Percentiles rank a stretch among this genome's conserved stretches.
Evolutionary conservation across 2,113 vertebrate species (phyloP).

Genomic region (Calidris pugnax): DNA sequence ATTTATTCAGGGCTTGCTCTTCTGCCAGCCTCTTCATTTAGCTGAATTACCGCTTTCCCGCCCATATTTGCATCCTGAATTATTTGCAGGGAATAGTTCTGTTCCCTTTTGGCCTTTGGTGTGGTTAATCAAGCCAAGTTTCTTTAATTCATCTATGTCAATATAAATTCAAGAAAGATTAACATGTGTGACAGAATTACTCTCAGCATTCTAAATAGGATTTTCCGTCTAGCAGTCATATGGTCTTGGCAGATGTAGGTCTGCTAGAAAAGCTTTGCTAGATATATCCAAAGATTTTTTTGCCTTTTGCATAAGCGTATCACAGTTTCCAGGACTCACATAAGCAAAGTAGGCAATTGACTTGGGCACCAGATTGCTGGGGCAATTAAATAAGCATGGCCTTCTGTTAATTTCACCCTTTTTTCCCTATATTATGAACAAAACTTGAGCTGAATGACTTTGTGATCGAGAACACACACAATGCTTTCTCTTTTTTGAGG

Average conservation of each 20-base stretch:
- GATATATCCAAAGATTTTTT: neutral
- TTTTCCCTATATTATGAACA: neutral
- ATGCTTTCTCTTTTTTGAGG: neutral
- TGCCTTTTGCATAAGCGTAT: neutral
- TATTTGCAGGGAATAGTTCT: neutral
- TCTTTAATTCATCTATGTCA: conserved; percentile 9
- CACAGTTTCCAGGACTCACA: neutral
- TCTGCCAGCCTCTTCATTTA: neutral
- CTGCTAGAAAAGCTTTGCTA: neutral
- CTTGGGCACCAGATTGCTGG: neutral
- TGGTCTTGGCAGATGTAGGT: neutral
- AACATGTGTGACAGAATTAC: neutral
- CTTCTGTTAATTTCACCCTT: neutral
- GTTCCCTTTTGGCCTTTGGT: neutral
- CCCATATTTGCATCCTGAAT: neutral
- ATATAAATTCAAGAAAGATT: neutral
- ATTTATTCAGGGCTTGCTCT: neutral
- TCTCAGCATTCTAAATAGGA: neutral
- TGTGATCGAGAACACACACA: neutral
- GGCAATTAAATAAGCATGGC: neutral
- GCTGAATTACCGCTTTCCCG: conserved; percentile 1
- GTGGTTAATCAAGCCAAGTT: neutral
- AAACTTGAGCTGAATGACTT: neutral
- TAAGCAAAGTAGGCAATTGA: neutral
- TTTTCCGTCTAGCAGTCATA: neutral